Evolutionary conservation across 2,797 vertebrate species (phyloP), one percentile per base, ranked within the genome.

Genomic region (Taeniopygia guttata): DNA sequence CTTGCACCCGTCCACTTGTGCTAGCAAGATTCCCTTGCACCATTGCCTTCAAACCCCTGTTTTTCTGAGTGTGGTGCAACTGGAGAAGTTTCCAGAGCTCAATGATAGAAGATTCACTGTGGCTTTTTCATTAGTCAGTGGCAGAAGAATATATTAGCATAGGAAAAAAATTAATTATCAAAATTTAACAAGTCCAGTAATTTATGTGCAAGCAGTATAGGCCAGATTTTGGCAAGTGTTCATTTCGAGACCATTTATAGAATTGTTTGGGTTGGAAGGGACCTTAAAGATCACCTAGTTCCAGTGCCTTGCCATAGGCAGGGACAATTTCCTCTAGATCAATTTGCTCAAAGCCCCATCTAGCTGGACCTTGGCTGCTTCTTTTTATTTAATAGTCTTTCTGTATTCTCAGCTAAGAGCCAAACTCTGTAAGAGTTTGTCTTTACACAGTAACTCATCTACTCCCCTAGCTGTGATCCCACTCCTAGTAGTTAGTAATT

Each of bases 1-100:
- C 21, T 48, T 4, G 9, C 4, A 4, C 42, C 18, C 0, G 0
- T 13, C n/a, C 25, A 18, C 32, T 80, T 49, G 48, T 76, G 42
- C 46, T 81, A 38, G 22, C 0, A 6, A 87, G 64, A 32, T 67
- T 84, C 49, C 27, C 13, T n/a, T 56, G 68, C 40, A 34, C 46
- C 49, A 4, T 6, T 75, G 67, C 77, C 25, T 14, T 85, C 69
- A 49, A 66, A 64, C 8, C 7, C 25, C 34, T 38, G 12, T 16
- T 72, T 56, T 72, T 70, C 46, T 85, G 58, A 86, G 54, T 52
- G 22, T 45, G n/a, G 5, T 74, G 62, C 25, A 75, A 40, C 43
- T 69, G 62, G 36, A 9, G 25, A 84, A 66, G 26, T 68, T 81
- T 64, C 46, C 18, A 4, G 54, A 48, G 26, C 16, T 79, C 27